Evolutionary conservation across 2,113 vertebrate species (phyloP).

Genomic region (Aldabrachelys gigantea): DNA sequence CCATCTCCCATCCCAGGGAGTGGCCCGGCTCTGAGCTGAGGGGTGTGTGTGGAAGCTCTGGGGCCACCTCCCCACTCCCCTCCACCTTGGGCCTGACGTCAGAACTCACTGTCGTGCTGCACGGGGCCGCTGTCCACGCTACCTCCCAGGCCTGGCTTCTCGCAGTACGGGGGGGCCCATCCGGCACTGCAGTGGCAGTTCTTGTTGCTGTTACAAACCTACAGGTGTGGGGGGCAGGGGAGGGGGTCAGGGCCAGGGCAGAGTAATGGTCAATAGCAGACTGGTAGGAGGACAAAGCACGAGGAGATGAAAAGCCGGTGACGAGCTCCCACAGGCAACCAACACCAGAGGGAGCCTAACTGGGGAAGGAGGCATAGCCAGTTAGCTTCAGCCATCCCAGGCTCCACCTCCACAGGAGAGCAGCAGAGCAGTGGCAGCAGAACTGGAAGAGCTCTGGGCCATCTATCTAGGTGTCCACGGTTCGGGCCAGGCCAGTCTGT

Average conservation of each 20-base stretch:
- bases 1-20: not conserved
- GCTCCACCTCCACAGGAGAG: no score
- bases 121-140: slow-evolving; percentile 94
- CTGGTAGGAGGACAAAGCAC: no score
- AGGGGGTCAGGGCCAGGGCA: not conserved
- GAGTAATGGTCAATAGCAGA: not conserved
- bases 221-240: not conserved
- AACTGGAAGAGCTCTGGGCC: not conserved
- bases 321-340: not conserved
- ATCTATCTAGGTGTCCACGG: not conserved
- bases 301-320: no score
- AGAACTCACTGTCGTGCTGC: slow-evolving; percentile 83
- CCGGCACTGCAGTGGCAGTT: slow-evolving; percentile 92
- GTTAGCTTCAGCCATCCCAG: not conserved
- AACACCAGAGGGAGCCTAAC: not conserved
- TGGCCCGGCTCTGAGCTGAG: not conserved
- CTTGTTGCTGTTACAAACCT: slow-evolving; percentile 96
- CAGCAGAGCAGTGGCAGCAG: not conserved
- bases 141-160: slow-evolving; percentile 88
- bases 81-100: rapidly evolving
- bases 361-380: not conserved
- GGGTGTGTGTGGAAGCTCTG: not conserved
- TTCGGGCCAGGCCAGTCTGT: no score
- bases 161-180: slow-evolving; percentile 92
- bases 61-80: rapidly evolving